These are phyloP conservation scores for Scaeva pyrastri DNA, from an alignment of 2,888 invertebrate genomes.

Conservation along the genomic window DNA sequence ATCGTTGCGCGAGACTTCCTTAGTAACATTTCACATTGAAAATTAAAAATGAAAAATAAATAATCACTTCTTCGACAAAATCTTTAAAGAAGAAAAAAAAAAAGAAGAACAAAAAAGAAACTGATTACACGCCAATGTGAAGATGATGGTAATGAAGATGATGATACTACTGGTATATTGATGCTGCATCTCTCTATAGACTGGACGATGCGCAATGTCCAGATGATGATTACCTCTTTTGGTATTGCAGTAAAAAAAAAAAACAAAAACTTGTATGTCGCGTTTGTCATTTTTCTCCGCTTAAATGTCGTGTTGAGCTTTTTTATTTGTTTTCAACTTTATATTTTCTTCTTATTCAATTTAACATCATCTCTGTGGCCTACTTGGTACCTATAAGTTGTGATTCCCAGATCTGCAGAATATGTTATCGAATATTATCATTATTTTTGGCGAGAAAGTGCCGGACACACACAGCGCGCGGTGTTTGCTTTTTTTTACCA, in stretches of 20 bases:
- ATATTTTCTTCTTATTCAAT: slow-evolving; percentile 26
- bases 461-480: slow-evolving; percentile 53
- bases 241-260: neutral
- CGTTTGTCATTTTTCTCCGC: slow-evolving; percentile 47
- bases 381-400: slow-evolving; percentile 53
- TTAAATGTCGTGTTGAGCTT: slow-evolving; percentile 48
- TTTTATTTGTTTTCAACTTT: slow-evolving; percentile 38
- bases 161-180: slow-evolving; percentile 52
- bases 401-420: slow-evolving; percentile 34
- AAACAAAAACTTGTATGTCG: slow-evolving; percentile 20
- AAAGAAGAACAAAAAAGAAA: slow-evolving; percentile 48
- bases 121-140: slow-evolving; percentile 64
- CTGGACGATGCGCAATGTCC: slow-evolving; percentile 29
- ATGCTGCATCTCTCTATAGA: slow-evolving; percentile 8
- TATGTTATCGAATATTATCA: slow-evolving; percentile 70
- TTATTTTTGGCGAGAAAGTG: slow-evolving; percentile 63
- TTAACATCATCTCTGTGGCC: slow-evolving; percentile 54
- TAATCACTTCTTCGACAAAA: slow-evolving; percentile 34
- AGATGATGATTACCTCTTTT: slow-evolving; percentile 53
- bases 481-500: slow-evolving; percentile 17
- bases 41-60: slow-evolving; percentile 22
- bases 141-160: slow-evolving; percentile 69
- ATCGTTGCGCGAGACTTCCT: slow-evolving; percentile 42
- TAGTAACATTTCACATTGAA: slow-evolving; percentile 43
- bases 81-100: slow-evolving; percentile 37